phyloP scores from a whole-genome alignment of 2,888 invertebrate genomes.

The Hololepta plana region DNA sequence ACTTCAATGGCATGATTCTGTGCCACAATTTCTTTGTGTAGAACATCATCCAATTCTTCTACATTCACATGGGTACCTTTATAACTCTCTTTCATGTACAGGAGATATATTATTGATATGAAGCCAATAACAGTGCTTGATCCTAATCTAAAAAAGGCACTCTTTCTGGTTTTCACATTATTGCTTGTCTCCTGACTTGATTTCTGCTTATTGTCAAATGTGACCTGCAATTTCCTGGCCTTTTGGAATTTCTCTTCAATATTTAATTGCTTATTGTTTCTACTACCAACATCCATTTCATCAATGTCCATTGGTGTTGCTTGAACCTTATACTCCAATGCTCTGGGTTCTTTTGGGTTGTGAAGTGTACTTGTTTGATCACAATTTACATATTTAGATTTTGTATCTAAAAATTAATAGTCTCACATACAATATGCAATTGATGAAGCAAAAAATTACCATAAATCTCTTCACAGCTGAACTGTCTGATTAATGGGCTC shows the following conservation, averaged over 20 bases:
- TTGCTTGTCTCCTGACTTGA: background rate
- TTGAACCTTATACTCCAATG: slow-evolving; percentile 1
- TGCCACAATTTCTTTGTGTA: slow-evolving; percentile 11
- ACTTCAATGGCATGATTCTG: slow-evolving; percentile 12
- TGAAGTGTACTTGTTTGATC: too few species aligned
- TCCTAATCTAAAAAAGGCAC: slow-evolving; percentile 4
- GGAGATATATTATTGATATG: too few species aligned
- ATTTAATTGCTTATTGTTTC: too few species aligned
- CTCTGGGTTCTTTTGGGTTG: background rate
- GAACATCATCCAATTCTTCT: slow-evolving; percentile 11
- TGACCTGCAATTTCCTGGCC: slow-evolving; percentile 2
- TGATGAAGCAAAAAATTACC: too few species aligned
- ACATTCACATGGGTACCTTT: too few species aligned
- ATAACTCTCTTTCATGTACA: too few species aligned
- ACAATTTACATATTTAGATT: too few species aligned
- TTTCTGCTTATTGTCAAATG: slow-evolving; percentile 1
- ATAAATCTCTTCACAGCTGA: slow-evolving; percentile 10
- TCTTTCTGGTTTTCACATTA: slow-evolving; percentile 2
- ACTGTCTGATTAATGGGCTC: slow-evolving; percentile 8
- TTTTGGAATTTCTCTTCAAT: too few species aligned
- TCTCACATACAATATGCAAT: slow-evolving; percentile 2
- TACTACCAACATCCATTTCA: slow-evolving; percentile 1
- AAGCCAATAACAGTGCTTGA: slow-evolving; percentile 1
- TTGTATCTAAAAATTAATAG: too few species aligned
- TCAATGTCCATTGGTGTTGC: slow-evolving; percentile 8